Base-by-base conservation (phyloP, 2,113 vertebrate genomes). In the Eretmochelys imbricata region DNA sequence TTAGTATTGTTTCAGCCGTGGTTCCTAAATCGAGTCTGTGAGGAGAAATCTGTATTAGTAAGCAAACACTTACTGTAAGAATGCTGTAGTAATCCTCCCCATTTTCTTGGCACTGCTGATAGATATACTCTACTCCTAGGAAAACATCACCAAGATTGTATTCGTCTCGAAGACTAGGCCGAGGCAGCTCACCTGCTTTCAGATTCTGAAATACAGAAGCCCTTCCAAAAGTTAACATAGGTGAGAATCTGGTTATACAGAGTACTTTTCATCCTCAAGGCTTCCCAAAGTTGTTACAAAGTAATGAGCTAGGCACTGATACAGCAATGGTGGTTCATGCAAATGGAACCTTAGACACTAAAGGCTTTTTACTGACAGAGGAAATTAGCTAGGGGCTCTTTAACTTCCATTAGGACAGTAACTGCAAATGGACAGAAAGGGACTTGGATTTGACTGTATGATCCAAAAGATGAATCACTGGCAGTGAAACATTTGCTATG, bases 121-220 rank as follows among this genome's bases (percentile, higher is more conserved):
- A 98, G 82, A 99, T 98, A 84, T 98, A 99, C 88, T 99, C 99
- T 5, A 99, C 99, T 0, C 99, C 99, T 5, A 99, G 93, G 95
- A 99, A 99, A 69, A 99, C 97, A 95, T 99, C 99, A 42, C 99
- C 99, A 1, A 99, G 94, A 90, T 99, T 99, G 93, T 98, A 98
- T 55, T 99, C 99, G 20, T 99, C 99, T 80, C 94, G 98, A 12
- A 96, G 85, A 8, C 90, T 49, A 12, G 98, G 98, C 31, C 95
- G 98, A 0, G 99, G 99, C 51, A 99, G 89, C 49, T 98, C 98
- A 0, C 99, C 99, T 1, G 98, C 98, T 53, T 93, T 93, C 86
- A 99, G 92, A 82, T 99, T 98, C 99, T 99, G 88, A 92, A 92
- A 85, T 7, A n/a, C 80, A 31, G 55, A 62, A 22, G 42, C n/a